phyloP scores from a whole-genome alignment of 2,888 invertebrate species.

The Drosophila cyrtoloma region DNA sequence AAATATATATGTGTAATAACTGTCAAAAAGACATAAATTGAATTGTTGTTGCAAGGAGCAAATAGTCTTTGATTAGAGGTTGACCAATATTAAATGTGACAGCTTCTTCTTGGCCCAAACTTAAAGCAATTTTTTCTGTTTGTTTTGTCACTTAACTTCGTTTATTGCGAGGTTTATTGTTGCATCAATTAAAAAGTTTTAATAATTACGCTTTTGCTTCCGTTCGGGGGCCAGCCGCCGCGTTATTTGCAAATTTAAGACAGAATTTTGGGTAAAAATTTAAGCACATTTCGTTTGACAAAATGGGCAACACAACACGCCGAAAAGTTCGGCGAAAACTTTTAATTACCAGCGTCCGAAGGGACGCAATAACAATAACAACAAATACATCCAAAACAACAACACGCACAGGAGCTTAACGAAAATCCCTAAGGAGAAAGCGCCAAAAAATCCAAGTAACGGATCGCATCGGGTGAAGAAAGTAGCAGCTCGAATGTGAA shows the following conservation, averaged over 20 bases:
- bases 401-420: slow-evolving; percentile 6
- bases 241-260: slow-evolving; percentile 30
- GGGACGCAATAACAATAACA: slow-evolving; percentile 10
- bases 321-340: slow-evolving; percentile 65
- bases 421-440: slow-evolving; percentile 22
- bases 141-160: slow-evolving; percentile 56
- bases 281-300: slow-evolving; percentile 40
- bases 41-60: background rate
- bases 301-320: slow-evolving; percentile 33
- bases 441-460: slow-evolving; percentile 20
- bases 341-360: slow-evolving; percentile 71
- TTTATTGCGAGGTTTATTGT: slow-evolving; percentile 77
- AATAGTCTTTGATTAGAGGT: background rate
- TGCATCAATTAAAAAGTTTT: slow-evolving; percentile 76
- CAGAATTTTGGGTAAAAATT: slow-evolving; percentile 40
- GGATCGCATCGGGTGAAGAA: slow-evolving; percentile 6
- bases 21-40: background rate
- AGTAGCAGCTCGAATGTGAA: slow-evolving; percentile 37
- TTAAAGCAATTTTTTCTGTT: slow-evolving; percentile 10
- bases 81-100: background rate
- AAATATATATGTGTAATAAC: background rate
- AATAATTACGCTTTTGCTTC: slow-evolving; percentile 52
- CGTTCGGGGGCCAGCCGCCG: slow-evolving; percentile 1
- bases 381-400: background rate
- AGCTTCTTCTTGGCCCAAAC: slow-evolving; percentile 8